phyloP scores from a whole-genome alignment of 2,888 invertebrate species.

The Cenopis cana region DNA sequence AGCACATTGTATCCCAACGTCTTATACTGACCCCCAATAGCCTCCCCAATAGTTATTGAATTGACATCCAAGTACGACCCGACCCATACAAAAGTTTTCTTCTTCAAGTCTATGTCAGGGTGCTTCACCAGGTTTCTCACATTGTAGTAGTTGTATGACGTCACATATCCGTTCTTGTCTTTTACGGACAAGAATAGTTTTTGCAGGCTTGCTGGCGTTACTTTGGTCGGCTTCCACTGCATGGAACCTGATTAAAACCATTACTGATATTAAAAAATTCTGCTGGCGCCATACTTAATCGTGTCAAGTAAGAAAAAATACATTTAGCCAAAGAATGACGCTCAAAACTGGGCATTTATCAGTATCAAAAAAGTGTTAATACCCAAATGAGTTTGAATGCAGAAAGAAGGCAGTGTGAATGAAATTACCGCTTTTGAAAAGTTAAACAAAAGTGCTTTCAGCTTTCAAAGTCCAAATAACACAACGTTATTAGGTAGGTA shows the following conservation, averaged over 20 bases:
- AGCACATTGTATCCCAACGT: constrained; percentile 1
- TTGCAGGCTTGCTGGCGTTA: neutral
- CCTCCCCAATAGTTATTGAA: constrained; percentile 4
- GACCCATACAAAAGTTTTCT: constrained; percentile 11
- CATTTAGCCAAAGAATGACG: no score
- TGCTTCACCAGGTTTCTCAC: neutral
- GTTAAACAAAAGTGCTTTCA: no score
- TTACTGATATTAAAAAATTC: no score
- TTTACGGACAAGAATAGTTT: constrained; percentile 1
- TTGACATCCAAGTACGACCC: constrained; percentile 11
- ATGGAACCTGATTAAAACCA: neutral
- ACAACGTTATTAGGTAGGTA: no score
- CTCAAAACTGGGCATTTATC: no score
- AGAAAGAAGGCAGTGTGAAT: no score
- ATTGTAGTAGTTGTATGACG: constrained; percentile 13
- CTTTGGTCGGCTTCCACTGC: constrained; percentile 10
- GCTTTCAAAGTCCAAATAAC: no score
- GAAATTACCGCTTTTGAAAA: no score
- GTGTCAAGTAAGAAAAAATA: no score
- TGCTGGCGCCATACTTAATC: no score
- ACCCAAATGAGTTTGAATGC: no score
- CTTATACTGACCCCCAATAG: constrained; percentile 1
- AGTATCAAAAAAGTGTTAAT: no score
- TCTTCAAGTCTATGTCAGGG: neutral
- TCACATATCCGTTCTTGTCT: constrained; percentile 7